A percentile compares a stretch with the other conserved stretches of the same genome.
These are phyloP conservation scores for Eunapius fragilis DNA, from an alignment of 37 sponge, comb jelly and placozoan genomes.

Conservation along the genomic window DNA sequence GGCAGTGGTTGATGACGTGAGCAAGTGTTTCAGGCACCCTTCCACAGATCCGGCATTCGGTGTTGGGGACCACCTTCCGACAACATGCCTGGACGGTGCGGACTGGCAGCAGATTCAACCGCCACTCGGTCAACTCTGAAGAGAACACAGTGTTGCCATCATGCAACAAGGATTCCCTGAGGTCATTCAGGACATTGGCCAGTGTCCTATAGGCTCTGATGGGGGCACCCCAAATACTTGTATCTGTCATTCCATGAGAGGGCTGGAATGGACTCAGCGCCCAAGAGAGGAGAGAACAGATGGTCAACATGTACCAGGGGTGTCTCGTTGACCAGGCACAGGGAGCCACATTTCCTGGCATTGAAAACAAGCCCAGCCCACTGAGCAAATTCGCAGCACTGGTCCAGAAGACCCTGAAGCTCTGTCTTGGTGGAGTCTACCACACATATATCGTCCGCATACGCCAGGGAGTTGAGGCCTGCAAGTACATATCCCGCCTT, in stretches of 20 bases:
- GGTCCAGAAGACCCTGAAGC: not conserved
- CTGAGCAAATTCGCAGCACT: not conserved
- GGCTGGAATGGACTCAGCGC: constrained; percentile 6
- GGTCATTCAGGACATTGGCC: too few relatives aligned
- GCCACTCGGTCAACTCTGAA: not conserved
- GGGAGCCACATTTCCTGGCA: constrained; percentile 31
- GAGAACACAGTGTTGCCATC: not conserved
- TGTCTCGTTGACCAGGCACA: constrained; percentile 12
- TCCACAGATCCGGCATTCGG: not conserved
- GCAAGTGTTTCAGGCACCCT: not conserved
- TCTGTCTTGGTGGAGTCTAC: constrained; percentile 14
- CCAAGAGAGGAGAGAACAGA: constrained; percentile 2
- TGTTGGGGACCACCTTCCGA: not conserved
- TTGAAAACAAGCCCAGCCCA: constrained; percentile 37
- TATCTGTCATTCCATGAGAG: not conserved
- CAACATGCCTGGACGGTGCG: not conserved
- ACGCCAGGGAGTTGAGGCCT: not conserved
- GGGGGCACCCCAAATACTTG: not conserved
- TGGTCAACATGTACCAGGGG: not conserved
- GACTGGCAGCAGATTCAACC: not conserved
- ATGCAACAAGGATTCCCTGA: too few relatives aligned
- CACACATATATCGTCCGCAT: constrained; percentile 14
- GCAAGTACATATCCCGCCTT: too few relatives aligned
- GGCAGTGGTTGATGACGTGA: not conserved
- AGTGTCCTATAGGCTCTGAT: too few relatives aligned